These are phyloP conservation scores for Propithecus deckenii DNA, from an alignment of 2,797 vertebrate genomes.

Conservation along the genomic window DNA sequence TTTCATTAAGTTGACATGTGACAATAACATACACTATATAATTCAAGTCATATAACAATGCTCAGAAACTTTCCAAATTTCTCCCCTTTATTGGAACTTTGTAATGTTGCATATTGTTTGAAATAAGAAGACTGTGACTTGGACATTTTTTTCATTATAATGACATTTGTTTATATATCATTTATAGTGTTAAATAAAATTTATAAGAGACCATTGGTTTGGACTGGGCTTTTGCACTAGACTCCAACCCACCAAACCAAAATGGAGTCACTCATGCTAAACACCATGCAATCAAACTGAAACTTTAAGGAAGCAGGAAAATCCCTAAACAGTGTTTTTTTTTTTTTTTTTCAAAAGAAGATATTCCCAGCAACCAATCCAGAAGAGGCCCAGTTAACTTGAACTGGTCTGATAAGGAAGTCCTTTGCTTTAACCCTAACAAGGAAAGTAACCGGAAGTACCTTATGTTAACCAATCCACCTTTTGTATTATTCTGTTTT, in stretches of 20 bases:
- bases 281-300: neutral
- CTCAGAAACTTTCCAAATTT: neutral
- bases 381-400: neutral
- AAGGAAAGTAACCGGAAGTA: neutral
- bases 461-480: neutral
- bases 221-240: neutral
- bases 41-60: neutral
- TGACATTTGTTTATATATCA: neutral
- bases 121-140: conserved; percentile 43
- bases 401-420: neutral
- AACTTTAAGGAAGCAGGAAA: neutral
- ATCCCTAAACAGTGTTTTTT: neutral
- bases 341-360: neutral
- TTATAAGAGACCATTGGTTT: neutral
- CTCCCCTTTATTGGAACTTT: neutral
- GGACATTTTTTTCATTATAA: conserved; percentile 16
- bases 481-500: neutral
- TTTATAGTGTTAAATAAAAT: neutral
- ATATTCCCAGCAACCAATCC: neutral
- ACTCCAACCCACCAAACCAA: neutral
- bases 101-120: neutral
- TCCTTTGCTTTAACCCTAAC: neutral
- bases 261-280: neutral
- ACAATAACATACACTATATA: neutral
- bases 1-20: neutral